Percentiles rank a stretch among this genome's conserved stretches.
These are phyloP conservation scores for Paradoxurus hermaphroditus DNA, from an alignment of 2,113 vertebrate species.

Conservation along the genomic window DNA sequence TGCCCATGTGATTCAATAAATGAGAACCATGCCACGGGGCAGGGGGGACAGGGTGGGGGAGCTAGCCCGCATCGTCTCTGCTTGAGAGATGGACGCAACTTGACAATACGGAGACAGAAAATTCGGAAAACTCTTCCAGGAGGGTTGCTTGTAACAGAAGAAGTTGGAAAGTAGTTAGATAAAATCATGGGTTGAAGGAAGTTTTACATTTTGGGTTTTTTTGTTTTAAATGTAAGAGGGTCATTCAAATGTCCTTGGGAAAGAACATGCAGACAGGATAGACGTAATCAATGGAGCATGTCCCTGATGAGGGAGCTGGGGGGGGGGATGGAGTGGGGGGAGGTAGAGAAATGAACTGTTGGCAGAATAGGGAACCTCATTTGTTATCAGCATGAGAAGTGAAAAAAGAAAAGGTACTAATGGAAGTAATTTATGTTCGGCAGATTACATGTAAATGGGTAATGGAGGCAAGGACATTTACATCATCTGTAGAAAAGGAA, in stretches of 20 bases:
- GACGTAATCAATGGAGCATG: too few relatives aligned
- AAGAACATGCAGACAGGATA: neutral
- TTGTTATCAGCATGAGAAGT: neutral
- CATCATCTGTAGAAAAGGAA: neutral
- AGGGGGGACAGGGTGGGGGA: too few relatives aligned
- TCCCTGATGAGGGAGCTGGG: neutral
- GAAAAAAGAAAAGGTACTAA: neutral
- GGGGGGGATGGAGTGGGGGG: accelerated
- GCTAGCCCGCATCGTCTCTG: accelerated
- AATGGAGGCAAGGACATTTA: neutral
- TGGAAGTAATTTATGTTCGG: neutral
- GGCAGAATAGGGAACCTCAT: neutral
- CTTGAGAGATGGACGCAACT: neutral
- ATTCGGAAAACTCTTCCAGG: neutral
- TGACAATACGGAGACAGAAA: neutral
- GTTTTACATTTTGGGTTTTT: neutral
- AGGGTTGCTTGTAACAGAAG: neutral
- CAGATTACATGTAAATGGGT: neutral
- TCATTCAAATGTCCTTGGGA: neutral
- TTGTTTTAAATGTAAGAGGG: neutral
- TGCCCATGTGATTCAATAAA: neutral
- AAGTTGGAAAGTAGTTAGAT: neutral
- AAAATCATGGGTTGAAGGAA: neutral
- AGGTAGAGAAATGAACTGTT: neutral
- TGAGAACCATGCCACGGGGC: neutral